Evolutionary conservation across 2,113 vertebrate species (phyloP), one percentile per base, ranked within the genome.

Genomic region (Leptosomus discolor): DNA sequence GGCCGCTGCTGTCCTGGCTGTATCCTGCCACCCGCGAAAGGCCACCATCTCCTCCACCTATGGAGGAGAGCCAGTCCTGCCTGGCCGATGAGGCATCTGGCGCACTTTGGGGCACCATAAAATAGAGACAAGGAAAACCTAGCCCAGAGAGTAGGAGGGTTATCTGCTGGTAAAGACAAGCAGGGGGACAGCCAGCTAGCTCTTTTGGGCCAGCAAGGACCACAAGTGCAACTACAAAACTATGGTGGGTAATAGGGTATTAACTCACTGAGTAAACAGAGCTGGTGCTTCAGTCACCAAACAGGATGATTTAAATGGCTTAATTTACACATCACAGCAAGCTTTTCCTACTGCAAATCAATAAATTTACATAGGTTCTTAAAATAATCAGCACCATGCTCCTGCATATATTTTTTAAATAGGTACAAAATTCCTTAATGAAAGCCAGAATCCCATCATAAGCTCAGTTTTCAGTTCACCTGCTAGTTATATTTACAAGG

Each of bases 261-360:
- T 94, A 87, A 90, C 74, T 78, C 68, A 57, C 19, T 53, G 64
- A 91, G 17, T 57, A 91, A 84, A 73, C 53, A 79, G 86, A 92
- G 57, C 71, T 64, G 45, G 56, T 68, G 63, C 85, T 95, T 69
- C 92, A 65, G 68, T 81, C 92, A 85, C 68, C 85, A 57, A 65
- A 85, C 36, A 87, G 81, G 74, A 68, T 83, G 45, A 94, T 95
- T 96, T 95, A 94, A 94, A 95, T 89, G 82, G 57, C 91, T 93
- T 97, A 89, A 95, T 94, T 97, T 95, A 94, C 82, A 94, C 92
- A 94, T 81, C 84, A 93, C 90, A 92, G 92, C 48, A 86, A 96
- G 74, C 74, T 92, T 95, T 85, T 82, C 90, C 76, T 85, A 81
- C 89, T 57, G 85, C 87, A 96, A 96, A 97, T 90, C 92, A 97